A percentile compares a stretch with the other conserved stretches of the same genome.
Conservation (phyloP, 2,113 vertebrate species). For the Prietella phreatophila region DNA sequence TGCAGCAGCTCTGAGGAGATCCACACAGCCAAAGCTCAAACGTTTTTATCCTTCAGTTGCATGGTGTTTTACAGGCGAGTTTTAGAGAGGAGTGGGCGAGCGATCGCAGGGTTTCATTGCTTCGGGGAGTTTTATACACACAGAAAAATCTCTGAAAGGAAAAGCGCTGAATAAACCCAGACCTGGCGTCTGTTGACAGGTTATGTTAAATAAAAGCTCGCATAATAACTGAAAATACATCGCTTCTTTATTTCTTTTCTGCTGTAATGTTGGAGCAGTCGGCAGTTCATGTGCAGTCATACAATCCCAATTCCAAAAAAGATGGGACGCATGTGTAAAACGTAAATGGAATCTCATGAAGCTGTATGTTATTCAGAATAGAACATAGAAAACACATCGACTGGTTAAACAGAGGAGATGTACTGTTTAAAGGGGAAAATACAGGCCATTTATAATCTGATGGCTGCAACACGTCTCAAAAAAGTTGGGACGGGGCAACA, state of each 20-base stretch:
- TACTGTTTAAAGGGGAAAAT: no score
- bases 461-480: no score
- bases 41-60: background rate
- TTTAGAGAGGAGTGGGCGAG: background rate
- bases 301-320: no score
- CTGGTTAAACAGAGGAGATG: no score
- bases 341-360: no score
- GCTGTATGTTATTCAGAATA: no score
- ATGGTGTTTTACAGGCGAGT: background rate
- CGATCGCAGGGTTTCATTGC: background rate
- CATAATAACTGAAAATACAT: background rate
- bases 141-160: background rate
- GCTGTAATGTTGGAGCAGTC: background rate
- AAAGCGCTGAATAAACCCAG: background rate
- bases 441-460: no score
- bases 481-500: no score
- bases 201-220: background rate
- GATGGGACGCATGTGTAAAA: no score
- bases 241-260: background rate
- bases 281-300: background rate
- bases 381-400: no score
- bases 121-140: background rate
- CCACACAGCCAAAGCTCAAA: background rate
- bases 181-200: background rate
- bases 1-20: background rate